Base-by-base conservation (phyloP, 2,797 vertebrate species). In the Heteromormyrus szaboi region DNA sequence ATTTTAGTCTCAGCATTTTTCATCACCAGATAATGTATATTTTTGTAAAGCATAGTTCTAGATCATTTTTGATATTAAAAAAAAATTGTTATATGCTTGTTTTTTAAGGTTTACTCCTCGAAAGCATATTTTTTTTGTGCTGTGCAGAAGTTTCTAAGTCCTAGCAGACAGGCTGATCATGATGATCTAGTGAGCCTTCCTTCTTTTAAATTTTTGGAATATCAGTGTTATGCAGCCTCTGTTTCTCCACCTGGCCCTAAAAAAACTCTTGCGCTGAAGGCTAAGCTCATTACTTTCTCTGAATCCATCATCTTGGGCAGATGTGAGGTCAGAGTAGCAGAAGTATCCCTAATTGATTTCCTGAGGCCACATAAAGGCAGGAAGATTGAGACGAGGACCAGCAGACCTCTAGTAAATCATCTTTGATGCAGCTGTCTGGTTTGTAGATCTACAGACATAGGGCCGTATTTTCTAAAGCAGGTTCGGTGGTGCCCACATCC, bases 271-370 rank as follows among this genome's bases (percentile, higher is more conserved):
- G 17, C 19, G 11, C 53, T 59, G 29, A 87, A 87, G 19, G n/a
- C 53, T 22, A 46, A 65, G 59, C 86, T 48, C 86, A 68, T 65
- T 46, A 59, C 17, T 53, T 87, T 65, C 56, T 87, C 86, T 87
- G 44, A 81, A 88, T 93, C 91, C 91, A 89, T 92, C 90, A 91
- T 89, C 91, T 88, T 68, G 91, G 79, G 88, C 17, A 86, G 89
- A 90, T 59, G 4, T 53, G 51, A 56, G 91, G 90, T 91, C 90
- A 68, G 56, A 90, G 90, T 90, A 84, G 12, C 90, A 90, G 90
- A 86, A 91, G 90, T 89, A 90, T 68, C 88, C 89, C 83, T 93
- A 92, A 93, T 91, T 93, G 91, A 91, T 93, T 93, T 85, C 90
- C 17, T 46, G 87, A 88, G 89, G 86, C 86, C 90, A 90, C 1